phyloP scores from a whole-genome alignment of 2,888 invertebrate genomes.

The Eupsilia transversa region DNA sequence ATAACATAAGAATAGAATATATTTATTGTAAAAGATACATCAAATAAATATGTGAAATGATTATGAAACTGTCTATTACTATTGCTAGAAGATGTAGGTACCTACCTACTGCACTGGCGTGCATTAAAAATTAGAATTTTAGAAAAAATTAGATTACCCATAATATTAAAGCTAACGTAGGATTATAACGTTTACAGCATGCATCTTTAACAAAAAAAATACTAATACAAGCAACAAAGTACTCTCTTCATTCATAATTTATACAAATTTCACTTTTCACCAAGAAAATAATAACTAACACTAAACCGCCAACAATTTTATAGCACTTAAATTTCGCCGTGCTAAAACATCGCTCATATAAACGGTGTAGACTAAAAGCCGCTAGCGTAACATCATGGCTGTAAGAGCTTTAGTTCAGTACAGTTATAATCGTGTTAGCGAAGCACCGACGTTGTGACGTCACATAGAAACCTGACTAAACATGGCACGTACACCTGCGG shows the following conservation, averaged over 20 bases:
- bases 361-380: conserved; percentile 71
- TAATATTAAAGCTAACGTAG: no score
- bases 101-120: no score
- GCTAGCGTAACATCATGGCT: conserved; percentile 62
- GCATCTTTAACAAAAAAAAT: no score
- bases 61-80: no score
- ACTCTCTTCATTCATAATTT: neutral
- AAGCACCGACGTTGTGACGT: conserved; percentile 72
- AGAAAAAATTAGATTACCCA: no score
- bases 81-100: no score
- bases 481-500: conserved; percentile 44
- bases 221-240: no score
- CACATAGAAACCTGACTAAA: conserved; percentile 57
- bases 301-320: conserved; percentile 48
- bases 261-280: conserved; percentile 1
- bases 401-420: conserved; percentile 70
- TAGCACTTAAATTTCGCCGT: conserved; percentile 51
- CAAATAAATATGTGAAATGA: no score
- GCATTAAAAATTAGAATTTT: no score
- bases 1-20: no score
- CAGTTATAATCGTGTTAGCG: conserved; percentile 84
- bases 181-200: no score
- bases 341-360: conserved; percentile 65
- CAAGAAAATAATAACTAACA: conserved; percentile 5
- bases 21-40: no score